Evolutionary conservation across 2,888 invertebrate genomes (phyloP).

Genomic region (Mimumesa dahlbomi): DNA sequence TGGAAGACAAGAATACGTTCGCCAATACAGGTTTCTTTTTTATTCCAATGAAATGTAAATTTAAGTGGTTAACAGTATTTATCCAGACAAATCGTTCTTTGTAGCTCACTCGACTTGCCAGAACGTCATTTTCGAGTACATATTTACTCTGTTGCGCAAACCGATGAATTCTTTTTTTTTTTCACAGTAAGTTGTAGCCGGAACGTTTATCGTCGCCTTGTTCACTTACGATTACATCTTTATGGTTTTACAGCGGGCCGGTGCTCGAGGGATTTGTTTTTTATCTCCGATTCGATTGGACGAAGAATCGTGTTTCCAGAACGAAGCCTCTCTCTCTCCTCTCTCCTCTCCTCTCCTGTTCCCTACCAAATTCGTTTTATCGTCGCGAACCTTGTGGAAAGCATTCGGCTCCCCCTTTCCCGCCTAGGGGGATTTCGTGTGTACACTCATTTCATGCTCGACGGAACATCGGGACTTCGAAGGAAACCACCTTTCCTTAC

Average conservation of each 20-base stretch:
- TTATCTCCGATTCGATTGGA: conserved; percentile 56
- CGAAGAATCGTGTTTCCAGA: conserved; percentile 41
- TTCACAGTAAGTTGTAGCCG: not conserved
- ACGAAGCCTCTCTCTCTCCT: conserved; percentile 32
- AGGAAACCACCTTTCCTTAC: conserved; percentile 55
- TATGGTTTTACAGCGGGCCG: conserved; percentile 76
- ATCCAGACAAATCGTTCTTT: not conserved
- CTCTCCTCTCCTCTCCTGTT: too few relatives aligned
- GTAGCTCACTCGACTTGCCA: not conserved
- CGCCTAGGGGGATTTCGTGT: conserved; percentile 61
- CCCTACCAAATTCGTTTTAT: conserved; percentile 66
- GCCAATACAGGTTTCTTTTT: too few relatives aligned
- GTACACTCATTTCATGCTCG: conserved; percentile 77
- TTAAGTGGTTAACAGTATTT: not conserved
- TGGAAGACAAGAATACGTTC: too few relatives aligned
- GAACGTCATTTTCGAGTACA: not conserved
- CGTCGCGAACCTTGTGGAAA: conserved; percentile 50
- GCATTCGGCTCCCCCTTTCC: conserved; percentile 32
- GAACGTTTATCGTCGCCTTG: conserved; percentile 18
- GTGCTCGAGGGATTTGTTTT: conserved; percentile 67
- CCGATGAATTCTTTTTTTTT: conserved; percentile 8
- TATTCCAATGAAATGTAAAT: too few relatives aligned
- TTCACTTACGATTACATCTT: conserved; percentile 74
- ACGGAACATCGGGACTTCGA: conserved; percentile 62
- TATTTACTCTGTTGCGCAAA: conserved; percentile 26